These are phyloP conservation scores for Darevskia mixta DNA, from an alignment of 2,797 vertebrate genomes.

Conservation along the genomic window DNA sequence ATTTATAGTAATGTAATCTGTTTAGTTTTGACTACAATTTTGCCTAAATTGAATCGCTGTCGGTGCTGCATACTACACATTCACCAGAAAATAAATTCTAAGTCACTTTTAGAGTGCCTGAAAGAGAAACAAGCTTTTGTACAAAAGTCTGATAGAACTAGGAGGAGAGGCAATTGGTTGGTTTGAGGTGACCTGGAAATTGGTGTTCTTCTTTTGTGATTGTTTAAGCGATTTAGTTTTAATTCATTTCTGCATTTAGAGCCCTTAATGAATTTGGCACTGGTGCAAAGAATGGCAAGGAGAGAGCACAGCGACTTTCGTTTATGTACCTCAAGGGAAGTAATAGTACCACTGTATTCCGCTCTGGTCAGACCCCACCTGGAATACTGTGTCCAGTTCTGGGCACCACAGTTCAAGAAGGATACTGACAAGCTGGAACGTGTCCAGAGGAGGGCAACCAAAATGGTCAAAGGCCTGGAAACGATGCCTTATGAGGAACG, in stretches of 20 bases:
- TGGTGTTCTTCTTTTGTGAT: not conserved
- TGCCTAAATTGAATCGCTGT: constrained; percentile 28
- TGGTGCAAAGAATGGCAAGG: not conserved
- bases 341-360: no score
- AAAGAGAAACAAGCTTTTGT: constrained; percentile 20
- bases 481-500: no score
- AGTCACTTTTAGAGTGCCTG: not conserved
- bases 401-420: no score
- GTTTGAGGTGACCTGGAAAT: constrained; percentile 17
- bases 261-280: constrained; percentile 2
- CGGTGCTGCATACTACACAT: constrained; percentile 3
- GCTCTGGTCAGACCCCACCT: no score
- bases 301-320: no score
- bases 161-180: not conserved
- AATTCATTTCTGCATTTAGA: not conserved
- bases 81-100: constrained; percentile 27
- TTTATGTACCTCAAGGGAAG: no score
- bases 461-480: no score
- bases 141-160: not conserved
- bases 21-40: constrained; percentile 40
- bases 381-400: no score
- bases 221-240: not conserved
- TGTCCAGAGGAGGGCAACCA: no score
- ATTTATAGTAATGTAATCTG: constrained; percentile 50
- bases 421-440: no score